Percentiles rank a stretch among this genome's conserved stretches.
These are phyloP conservation scores for Rhagonycha lutea DNA, from an alignment of 2,888 invertebrate species.

Conservation along the genomic window DNA sequence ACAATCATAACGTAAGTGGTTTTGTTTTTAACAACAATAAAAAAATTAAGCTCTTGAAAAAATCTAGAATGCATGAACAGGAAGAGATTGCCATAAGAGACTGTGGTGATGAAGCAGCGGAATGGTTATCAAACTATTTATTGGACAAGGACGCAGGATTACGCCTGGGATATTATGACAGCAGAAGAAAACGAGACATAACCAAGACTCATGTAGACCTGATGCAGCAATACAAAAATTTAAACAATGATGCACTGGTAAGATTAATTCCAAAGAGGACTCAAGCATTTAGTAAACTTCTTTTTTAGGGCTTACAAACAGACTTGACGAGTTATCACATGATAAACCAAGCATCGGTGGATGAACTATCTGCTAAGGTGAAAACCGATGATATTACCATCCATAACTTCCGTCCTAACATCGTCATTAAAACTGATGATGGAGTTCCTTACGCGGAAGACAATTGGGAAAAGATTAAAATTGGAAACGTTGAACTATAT, in stretches of 20 bases:
- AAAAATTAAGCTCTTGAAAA: background rate
- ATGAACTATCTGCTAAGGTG: conserved; percentile 57
- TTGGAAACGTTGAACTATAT: conserved; percentile 58
- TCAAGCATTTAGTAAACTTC: background rate
- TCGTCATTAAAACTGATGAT: conserved; percentile 56
- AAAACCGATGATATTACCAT: conserved; percentile 49
- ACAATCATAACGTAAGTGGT: conserved; percentile 17
- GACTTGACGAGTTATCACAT: conserved; percentile 61
- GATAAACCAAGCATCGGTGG: conserved; percentile 58
- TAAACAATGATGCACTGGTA: conserved; percentile 45
- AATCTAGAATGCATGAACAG: conserved; percentile 4
- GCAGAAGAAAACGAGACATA: conserved; percentile 39
- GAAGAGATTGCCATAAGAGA: conserved; percentile 50
- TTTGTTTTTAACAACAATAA: background rate
- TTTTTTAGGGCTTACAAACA: conserved; percentile 55
- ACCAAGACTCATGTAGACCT: conserved; percentile 37
- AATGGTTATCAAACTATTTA: conserved; percentile 62
- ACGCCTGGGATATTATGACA: conserved; percentile 50
- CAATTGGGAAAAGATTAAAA: conserved; percentile 62
- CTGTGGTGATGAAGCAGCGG: conserved; percentile 65
- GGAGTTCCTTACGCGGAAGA: conserved; percentile 58
- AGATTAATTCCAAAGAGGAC: background rate
- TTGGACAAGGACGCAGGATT: conserved; percentile 45
- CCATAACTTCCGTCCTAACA: conserved; percentile 62
- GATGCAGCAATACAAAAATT: conserved; percentile 42